Base-by-base conservation (phyloP, 1,140 invertebrate species). In the Frieseomelitta varia region DNA sequence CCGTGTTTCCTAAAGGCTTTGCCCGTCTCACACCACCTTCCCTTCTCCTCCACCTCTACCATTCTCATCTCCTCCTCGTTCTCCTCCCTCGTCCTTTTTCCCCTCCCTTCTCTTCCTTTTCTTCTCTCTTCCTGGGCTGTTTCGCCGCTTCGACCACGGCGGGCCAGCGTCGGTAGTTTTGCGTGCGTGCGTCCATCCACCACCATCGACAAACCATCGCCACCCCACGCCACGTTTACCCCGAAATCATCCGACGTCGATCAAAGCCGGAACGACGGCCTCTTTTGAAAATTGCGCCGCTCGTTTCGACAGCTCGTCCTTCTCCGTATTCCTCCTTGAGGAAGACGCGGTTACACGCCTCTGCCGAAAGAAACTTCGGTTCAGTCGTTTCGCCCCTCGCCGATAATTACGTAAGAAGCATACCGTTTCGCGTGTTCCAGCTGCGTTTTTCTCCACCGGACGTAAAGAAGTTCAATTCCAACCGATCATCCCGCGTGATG, bases 1-100 rank as follows among this genome's bases (percentile, higher is more conserved):
- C 92, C 91, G 88, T 89, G 87, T 93, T 93, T 92, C 86, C 92
- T 91, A 92, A 92, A 93, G 91, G 76, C 73, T 39, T 61, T 78
- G 56, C 63, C 34, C 74, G 24, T 21, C 53, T 19, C 55, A n/a
- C 30, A 47, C 39, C 8, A 47, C 39, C 72, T 39, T 58, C 34
- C 61, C 27, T 19, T 39, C 78, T 65, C 27, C 69, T 69, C 39
- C 17, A 47, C 8, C 39, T 47, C 39, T 47, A 0, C 55, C 47
- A 8, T 39, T 53, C 24, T 63, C 47, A 51, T 19, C n/a, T 14
- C 19, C 58, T 61, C 39, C 72, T 30, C 47, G 34, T 68, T 51
- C 53, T 58, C 34, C 61, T 27, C 24, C 39, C 78, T 65, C 27
- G 77, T 69, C 39, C 15, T 65, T 78, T 78, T 65, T 61, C 27